phyloP scores from a whole-genome alignment of 1,140 invertebrate species.

The Mactra quadrangularis region DNA sequence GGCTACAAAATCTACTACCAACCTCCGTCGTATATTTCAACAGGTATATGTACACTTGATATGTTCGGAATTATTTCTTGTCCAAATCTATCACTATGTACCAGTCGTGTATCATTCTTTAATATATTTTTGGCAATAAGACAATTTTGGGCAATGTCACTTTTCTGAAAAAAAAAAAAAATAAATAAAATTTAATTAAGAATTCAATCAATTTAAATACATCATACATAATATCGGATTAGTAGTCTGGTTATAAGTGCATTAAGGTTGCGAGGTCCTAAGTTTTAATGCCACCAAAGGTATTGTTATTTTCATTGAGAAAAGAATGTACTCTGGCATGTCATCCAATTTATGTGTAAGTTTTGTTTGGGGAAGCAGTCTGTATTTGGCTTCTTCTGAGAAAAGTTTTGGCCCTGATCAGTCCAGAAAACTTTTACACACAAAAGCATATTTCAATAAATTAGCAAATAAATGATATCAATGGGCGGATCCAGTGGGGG shows the following conservation, averaged over 20 bases:
- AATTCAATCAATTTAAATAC: not conserved
- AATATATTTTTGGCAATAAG: constrained; percentile 69
- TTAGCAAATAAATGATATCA: too few species aligned
- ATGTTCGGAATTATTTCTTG: constrained; percentile 73
- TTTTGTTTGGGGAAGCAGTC: too few species aligned
- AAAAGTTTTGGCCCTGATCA: too few species aligned
- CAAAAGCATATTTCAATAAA: too few species aligned
- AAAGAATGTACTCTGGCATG: too few species aligned
- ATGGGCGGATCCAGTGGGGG: too few species aligned
- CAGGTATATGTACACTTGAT: constrained; percentile 82
- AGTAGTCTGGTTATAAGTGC: not conserved
- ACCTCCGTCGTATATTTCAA: constrained; percentile 83
- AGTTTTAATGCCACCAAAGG: not conserved
- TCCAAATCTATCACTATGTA: constrained; percentile 71
- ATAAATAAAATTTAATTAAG: not conserved
- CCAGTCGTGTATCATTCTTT: constrained; percentile 53
- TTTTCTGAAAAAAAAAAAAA: constrained; percentile 66
- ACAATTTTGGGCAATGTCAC: constrained; percentile 67
- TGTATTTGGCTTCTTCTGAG: too few species aligned
- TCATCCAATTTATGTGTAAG: too few species aligned
- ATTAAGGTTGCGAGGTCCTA: not conserved
- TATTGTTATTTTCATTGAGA: too few species aligned
- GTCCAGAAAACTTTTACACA: too few species aligned
- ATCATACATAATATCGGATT: not conserved
- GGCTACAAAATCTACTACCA: too few species aligned